Base-by-base conservation (phyloP, 2,113 vertebrate genomes). In the Megatriorchis doriae region DNA sequence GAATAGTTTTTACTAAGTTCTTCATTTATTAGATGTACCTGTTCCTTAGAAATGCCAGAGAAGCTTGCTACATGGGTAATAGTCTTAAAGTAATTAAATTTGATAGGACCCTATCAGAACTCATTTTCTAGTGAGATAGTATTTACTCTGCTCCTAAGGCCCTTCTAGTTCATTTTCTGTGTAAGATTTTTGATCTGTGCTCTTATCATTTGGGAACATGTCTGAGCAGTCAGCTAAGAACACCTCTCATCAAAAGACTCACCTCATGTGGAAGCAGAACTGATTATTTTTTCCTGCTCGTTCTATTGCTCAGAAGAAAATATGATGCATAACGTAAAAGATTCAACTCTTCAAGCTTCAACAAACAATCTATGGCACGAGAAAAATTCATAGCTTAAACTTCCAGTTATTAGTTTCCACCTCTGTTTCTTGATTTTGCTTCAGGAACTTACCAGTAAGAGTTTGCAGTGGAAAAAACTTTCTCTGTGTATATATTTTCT, bases 51-150 rank as follows among this genome's bases (percentile, higher is more conserved):
- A 91, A 88, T 73, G 27, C 34, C 50, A 62, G 58, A 72, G 81
- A 90, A 91, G 11, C 71, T 62, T 68, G 48, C 91, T 88, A 80
- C 42, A 11, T 38, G 53, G 32, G 62, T 95, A 94, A 85, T 42
- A 91, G 81, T 53, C 70, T 90, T 90, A 65, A 91, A 85, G 62
- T 92, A 96, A 97, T 96, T 92, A 78, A 90, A 90, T 78, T 42
- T 88, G 84, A 95, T 88, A 86, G 53, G 29, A 79, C 22, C 66
- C 70, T 94, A 91, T 88, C 81, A 61, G 48, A 91, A 93, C 50
- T 87, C 14, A 77, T 85, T 94, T 87, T 72, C 66, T 88, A 62
- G 48, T 70, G 40, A 80, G 74, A 85, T 23, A 79, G 56, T 73
- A 93, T 94, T 96, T 93, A 53, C 29, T 77, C 62, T 42, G 31